These are phyloP conservation scores for Pedionomus torquatus DNA, from an alignment of 2,113 vertebrate genomes.

Conservation along the genomic window DNA sequence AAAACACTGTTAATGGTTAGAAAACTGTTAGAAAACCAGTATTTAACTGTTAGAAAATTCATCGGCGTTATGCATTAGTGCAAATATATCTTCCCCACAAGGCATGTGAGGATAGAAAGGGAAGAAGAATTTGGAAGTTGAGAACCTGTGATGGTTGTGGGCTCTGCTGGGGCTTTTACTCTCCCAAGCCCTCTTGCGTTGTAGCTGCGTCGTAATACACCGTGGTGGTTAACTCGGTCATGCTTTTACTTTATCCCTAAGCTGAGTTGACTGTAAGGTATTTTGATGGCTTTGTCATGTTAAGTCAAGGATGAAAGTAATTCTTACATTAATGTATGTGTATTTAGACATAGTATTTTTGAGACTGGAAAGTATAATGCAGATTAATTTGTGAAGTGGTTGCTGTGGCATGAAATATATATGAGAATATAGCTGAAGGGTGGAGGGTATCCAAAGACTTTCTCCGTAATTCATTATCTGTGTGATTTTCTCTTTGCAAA, in stretches of 20 bases:
- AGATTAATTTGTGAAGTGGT: not conserved
- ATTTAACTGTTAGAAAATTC: not conserved
- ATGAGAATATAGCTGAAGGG: not conserved
- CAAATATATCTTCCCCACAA: not conserved
- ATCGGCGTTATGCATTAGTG: not conserved
- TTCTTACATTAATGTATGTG: not conserved
- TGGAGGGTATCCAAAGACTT: not conserved
- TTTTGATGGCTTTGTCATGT: slow-evolving; percentile 4
- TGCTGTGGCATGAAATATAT: not conserved
- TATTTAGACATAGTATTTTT: not conserved
- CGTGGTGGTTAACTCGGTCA: not conserved
- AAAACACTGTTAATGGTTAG: not conserved
- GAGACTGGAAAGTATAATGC: not conserved
- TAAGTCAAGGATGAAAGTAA: not conserved
- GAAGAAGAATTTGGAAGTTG: not conserved
- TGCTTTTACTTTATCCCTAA: not conserved
- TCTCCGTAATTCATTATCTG: not conserved
- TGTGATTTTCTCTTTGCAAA: not conserved
- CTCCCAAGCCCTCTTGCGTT: not conserved
- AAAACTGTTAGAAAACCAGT: not conserved
- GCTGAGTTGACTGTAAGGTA: not conserved
- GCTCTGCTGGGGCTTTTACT: not conserved
- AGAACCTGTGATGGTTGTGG: accelerated
- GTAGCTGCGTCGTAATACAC: not conserved
- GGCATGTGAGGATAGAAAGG: not conserved